Conservation (phyloP, 2,888 invertebrate genomes). For the Aporophyla lueneburgensis region DNA sequence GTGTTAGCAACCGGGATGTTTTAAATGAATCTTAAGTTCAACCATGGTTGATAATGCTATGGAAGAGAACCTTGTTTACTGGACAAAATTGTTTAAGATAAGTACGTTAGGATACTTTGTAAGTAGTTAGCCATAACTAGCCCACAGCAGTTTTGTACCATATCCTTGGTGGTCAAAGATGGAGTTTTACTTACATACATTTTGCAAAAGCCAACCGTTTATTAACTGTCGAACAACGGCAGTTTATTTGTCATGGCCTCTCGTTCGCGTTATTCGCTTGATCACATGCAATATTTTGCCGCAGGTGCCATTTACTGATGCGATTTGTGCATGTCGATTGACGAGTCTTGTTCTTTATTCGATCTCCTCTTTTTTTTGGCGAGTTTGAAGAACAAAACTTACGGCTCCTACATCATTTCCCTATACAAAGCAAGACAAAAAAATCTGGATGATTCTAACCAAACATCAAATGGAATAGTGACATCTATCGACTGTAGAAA, state of each 20-base stretch:
- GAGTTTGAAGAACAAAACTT: neutral
- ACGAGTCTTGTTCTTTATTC: constrained; percentile 26
- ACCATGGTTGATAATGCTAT: neutral
- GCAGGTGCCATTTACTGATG: constrained; percentile 49
- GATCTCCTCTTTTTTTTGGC: neutral
- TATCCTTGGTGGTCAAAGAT: neutral
- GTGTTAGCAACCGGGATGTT: neutral
- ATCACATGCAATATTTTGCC: constrained; percentile 59
- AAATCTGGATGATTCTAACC: too few species aligned
- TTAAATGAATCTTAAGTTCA: neutral
- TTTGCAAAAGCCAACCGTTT: constrained; percentile 34
- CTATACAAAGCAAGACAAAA: neutral
- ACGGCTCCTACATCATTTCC: too few species aligned
- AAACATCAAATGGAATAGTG: neutral
- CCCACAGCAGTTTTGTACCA: neutral
- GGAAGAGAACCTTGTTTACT: neutral
- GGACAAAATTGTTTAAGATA: neutral
- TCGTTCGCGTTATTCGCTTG: constrained; percentile 50
- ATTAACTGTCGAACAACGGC: constrained; percentile 50
- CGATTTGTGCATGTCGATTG: constrained; percentile 45
- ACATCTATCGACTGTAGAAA: constrained; percentile 16
- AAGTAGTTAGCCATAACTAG: neutral
- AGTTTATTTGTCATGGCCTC: constrained; percentile 55
- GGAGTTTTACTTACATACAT: neutral
- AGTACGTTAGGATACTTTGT: neutral